phyloP scores from a whole-genome alignment of 2,888 invertebrate species.

The Allolobophora icterica region DNA sequence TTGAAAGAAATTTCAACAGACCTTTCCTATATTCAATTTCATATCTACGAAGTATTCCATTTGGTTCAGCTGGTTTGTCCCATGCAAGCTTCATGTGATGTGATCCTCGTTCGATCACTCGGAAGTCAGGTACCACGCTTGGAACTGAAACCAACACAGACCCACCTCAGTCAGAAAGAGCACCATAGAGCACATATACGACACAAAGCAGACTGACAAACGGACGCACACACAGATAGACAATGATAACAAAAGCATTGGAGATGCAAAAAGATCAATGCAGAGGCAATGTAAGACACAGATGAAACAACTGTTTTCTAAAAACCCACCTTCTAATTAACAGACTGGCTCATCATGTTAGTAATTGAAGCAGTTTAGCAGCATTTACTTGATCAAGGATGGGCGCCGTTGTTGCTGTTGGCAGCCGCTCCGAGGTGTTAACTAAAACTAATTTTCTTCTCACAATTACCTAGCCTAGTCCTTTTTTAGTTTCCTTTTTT shows the following conservation, averaged over 20 bases:
- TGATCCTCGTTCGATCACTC: constrained; percentile 53
- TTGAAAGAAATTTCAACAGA: constrained; percentile 41
- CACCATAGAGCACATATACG: background rate
- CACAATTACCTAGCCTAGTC: no score
- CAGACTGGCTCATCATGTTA: no score
- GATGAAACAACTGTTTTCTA: background rate
- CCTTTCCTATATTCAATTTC: constrained; percentile 83
- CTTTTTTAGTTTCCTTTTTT: no score
- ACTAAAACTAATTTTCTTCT: no score
- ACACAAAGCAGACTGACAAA: background rate
- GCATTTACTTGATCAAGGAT: no score
- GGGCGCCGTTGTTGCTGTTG: no score
- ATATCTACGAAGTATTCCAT: constrained; percentile 90
- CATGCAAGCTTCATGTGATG: constrained; percentile 71
- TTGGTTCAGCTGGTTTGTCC: constrained; percentile 88
- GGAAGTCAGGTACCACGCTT: constrained; percentile 40
- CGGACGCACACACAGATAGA: background rate
- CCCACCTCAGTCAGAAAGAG: background rate
- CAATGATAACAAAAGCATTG: background rate
- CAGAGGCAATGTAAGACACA: background rate
- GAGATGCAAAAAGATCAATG: background rate
- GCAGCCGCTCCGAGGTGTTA: no score
- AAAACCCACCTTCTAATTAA: background rate
- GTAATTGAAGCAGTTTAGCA: no score
- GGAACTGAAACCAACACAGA: constrained; percentile 47